These are phyloP conservation scores for Dermolepida albohirtum DNA, from an alignment of 2,888 invertebrate species.

Conservation along the genomic window DNA sequence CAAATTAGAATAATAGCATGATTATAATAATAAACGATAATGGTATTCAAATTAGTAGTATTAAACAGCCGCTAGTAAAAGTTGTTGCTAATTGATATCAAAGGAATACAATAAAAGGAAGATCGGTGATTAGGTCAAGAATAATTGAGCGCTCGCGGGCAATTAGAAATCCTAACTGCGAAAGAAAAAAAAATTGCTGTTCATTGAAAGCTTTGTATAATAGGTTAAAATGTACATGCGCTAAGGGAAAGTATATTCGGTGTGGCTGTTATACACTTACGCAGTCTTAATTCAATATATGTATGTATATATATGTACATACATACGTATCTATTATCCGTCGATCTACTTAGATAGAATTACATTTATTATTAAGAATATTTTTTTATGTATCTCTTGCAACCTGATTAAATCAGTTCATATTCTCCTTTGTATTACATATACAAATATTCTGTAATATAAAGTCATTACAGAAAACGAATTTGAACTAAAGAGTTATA, in stretches of 20 bases:
- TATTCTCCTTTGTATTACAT: too few relatives aligned
- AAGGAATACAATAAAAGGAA: slow-evolving; percentile 8
- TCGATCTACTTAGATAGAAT: slow-evolving; percentile 42
- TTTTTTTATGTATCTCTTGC: slow-evolving; percentile 17
- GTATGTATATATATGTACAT: slow-evolving; percentile 41
- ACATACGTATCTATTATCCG: too few relatives aligned
- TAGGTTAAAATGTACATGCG: slow-evolving; percentile 6
- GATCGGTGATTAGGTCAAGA: slow-evolving; percentile 11
- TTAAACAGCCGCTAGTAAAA: slow-evolving; percentile 21
- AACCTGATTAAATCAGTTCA: too few relatives aligned
- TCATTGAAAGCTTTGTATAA: slow-evolving; percentile 31
- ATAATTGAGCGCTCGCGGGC: slow-evolving; percentile 13
- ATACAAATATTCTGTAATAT: too few relatives aligned
- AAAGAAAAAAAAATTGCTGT: slow-evolving; percentile 14
- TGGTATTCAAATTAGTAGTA: slow-evolving; percentile 2
- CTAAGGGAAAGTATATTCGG: slow-evolving; percentile 22
- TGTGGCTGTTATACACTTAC: neutral
- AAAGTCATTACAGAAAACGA: too few relatives aligned
- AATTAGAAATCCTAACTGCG: slow-evolving; percentile 24
- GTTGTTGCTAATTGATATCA: slow-evolving; percentile 22
- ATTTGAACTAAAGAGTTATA: too few relatives aligned
- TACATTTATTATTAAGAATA: slow-evolving; percentile 38
- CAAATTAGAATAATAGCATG: too few relatives aligned
- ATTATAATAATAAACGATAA: too few relatives aligned
- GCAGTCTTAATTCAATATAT: neutral